Evolutionary conservation across 1,140 invertebrate species (phyloP).

Genomic region (Eufriesea mexicana): DNA sequence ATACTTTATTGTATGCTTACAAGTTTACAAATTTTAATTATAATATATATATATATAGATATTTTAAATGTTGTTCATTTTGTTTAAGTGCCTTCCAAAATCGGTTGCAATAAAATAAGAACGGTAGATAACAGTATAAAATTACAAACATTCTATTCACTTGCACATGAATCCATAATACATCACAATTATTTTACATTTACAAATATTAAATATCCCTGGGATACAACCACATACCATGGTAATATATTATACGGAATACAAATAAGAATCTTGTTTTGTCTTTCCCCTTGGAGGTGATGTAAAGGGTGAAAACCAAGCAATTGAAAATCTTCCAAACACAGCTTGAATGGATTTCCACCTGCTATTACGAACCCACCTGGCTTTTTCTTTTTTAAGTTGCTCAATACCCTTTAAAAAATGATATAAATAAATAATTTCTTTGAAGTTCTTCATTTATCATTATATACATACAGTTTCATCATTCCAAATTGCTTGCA

Average conservation of each 20-base stretch:
- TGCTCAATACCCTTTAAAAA: conserved; percentile 93
- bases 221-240: conserved; percentile 38
- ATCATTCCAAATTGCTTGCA: conserved; percentile 99
- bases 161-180: conserved; percentile 47
- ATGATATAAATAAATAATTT: conserved; percentile 8
- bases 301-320: conserved; percentile 97
- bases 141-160: conserved; percentile 59
- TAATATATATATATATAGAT: conserved; percentile 39
- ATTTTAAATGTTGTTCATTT: not conserved
- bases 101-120: conserved; percentile 34
- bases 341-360: conserved; percentile 97
- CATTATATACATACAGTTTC: conserved; percentile 90
- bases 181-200: conserved; percentile 45
- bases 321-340: conserved; percentile 95
- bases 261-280: conserved; percentile 89
- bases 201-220: conserved; percentile 63
- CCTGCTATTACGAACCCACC: conserved; percentile 94
- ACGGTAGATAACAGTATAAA: conserved; percentile 48
- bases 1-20: not conserved
- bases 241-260: conserved; percentile 85
- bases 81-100: conserved; percentile 53
- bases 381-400: conserved; percentile 95
- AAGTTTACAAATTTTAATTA: conserved; percentile 24
- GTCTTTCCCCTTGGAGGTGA: conserved; percentile 88
- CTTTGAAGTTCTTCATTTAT: not conserved